A percentile compares a stretch with the other conserved stretches of the same genome.
Evolutionary conservation across 2,113 vertebrate species (phyloP).

Genomic region (Abramis brama): DNA sequence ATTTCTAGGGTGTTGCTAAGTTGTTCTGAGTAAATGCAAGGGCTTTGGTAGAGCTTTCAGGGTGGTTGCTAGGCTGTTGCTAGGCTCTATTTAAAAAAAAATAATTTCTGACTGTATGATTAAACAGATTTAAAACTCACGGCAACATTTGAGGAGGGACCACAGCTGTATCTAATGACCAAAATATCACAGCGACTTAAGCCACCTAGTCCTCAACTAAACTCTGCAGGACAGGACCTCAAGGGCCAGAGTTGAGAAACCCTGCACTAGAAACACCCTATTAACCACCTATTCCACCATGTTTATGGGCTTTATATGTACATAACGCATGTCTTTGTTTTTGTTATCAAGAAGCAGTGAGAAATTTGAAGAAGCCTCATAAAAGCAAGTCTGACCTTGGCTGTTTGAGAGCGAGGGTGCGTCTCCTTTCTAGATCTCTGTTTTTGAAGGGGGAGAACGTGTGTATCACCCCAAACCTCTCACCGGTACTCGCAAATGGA

Average conservation of each 20-base stretch:
- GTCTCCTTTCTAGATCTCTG: conserved; percentile 80
- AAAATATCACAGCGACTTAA: no score
- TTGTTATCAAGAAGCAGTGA: neutral
- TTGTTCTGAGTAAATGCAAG: neutral
- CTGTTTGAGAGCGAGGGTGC: conserved; percentile 74
- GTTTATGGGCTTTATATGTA: neutral
- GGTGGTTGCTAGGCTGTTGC: no score
- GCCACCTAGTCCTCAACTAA: no score
- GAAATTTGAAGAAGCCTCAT: neutral
- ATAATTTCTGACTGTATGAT: neutral
- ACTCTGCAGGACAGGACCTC: no score
- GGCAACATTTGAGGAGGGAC: neutral
- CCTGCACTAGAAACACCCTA: no score
- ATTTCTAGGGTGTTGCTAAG: neutral
- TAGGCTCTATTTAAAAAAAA: neutral
- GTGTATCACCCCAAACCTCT: conserved; percentile 84
- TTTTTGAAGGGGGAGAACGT: conserved; percentile 82
- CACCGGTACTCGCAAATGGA: conserved; percentile 85
- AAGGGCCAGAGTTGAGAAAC: no score
- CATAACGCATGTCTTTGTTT: no score
- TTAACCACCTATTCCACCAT: neutral
- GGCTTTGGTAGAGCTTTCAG: no score
- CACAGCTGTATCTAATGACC: no score
- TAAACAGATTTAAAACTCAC: neutral
- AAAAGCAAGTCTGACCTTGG: conserved; percentile 79